Evolutionary conservation across 2,797 vertebrate genomes (phyloP), one percentile per base, ranked within the genome.

Genomic region (Enteromius fasciolatus): DNA sequence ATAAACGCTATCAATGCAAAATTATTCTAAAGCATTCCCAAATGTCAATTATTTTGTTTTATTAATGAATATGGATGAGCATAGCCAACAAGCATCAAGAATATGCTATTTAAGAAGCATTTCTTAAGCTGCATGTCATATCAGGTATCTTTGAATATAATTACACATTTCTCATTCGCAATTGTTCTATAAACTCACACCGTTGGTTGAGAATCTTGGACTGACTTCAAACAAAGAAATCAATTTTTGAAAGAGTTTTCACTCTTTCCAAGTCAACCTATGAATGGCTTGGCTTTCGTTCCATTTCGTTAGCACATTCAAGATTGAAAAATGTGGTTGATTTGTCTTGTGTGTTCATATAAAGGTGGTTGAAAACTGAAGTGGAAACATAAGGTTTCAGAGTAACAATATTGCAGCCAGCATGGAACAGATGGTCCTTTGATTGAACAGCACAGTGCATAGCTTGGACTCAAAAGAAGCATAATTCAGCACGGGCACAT

Each of bases 341-440:
- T 64, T 66, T 20, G 28, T 73, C 28, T 39, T 39, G 14, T 44
- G 33, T 36, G 41, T 25, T 81, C 36, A 36, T 81, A 23, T 63
- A 63, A 63, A 73, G 59, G 18, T 81, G 68, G 79, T 18, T 23
- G 57, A 33, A 48, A 63, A 64, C 25, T 52, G 39, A 72, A 73
- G 41, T 80, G 28, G 44, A 81, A 81, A 81, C 57, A 73, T 48
- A 64, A 73, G 57, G 68, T 73, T 74, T 48, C 70, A 33, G 33
- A 54, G 61, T 52, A 54, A 64, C 59, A 54, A 54, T 64, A 81
- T 20, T 54, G 33, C 4, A 25, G 46, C 46, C 46, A 41, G 61
- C 70, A 75, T 11, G 6, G 41, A 81, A 54, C 80, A 81, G 70
- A 81, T 75, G 70, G 46, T 81, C 70, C 48, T 75, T 81, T 81